Conservation (phyloP, 2,797 vertebrate genomes). For the Anabacerthia variegaticeps region DNA sequence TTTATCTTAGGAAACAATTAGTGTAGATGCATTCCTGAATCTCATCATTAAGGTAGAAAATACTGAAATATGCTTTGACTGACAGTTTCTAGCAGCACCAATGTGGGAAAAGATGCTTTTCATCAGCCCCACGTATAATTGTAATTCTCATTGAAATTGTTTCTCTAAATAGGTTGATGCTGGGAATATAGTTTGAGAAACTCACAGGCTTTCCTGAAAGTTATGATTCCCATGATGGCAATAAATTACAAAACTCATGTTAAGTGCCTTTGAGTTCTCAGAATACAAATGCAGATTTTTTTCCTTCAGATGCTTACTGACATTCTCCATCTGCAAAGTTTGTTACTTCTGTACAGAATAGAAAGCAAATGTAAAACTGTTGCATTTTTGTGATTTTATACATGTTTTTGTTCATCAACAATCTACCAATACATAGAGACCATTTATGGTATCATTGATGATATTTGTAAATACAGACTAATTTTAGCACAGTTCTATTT, state of each 20-base stretch:
- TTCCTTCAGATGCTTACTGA: background rate
- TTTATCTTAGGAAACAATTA: background rate
- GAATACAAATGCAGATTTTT: background rate
- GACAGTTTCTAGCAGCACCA: background rate
- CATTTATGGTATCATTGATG: background rate
- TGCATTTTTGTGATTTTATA: conserved; percentile 23
- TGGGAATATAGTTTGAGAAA: conserved; percentile 35
- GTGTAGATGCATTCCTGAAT: background rate
- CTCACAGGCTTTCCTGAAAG: conserved; percentile 36
- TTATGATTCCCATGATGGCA: conserved; percentile 44
- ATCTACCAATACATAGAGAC: background rate
- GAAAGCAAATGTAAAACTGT: conserved; percentile 18
- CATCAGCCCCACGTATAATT: conserved; percentile 2
- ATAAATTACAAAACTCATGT: conserved; percentile 38
- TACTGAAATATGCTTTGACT: background rate
- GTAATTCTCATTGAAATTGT: conserved; percentile 44
- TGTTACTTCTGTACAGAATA: background rate
- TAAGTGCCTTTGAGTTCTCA: conserved; percentile 19
- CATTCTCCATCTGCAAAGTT: conserved; percentile 4
- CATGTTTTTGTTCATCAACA: background rate
- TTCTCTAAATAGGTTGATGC: conserved; percentile 40
- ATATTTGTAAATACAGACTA: background rate
- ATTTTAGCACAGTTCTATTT: background rate
- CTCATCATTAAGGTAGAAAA: conserved; percentile 56
- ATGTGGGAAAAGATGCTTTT: conserved; percentile 40